A percentile compares a stretch with the other conserved stretches of the same genome.
phyloP scores from a whole-genome alignment of 2,888 invertebrate genomes.

The Xestia ashworthii region DNA sequence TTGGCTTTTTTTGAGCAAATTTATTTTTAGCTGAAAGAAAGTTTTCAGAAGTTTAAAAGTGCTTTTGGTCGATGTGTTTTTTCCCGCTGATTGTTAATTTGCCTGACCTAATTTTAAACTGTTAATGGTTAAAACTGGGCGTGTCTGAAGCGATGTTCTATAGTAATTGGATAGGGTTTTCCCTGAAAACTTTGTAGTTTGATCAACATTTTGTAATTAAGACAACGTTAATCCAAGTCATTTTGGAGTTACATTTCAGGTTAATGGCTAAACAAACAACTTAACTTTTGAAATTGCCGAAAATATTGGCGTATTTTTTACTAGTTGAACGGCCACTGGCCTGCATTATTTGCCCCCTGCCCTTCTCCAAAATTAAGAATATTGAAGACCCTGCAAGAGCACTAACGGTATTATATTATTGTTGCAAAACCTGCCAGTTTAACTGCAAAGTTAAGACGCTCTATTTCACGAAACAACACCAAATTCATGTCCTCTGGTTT shows the following conservation, averaged over 20 bases:
- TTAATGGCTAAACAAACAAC: neutral
- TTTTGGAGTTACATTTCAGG: neutral
- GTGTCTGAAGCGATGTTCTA: neutral
- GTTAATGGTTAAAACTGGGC: slow-evolving; percentile 8
- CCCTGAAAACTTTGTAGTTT: neutral
- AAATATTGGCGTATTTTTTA: neutral
- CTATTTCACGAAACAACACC: neutral
- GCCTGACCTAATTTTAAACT: slow-evolving; percentile 31
- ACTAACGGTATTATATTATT: too few species aligned
- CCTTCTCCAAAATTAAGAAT: neutral
- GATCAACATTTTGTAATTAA: neutral
- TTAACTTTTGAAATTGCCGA: neutral
- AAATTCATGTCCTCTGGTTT: too few species aligned
- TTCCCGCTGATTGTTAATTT: slow-evolving; percentile 4
- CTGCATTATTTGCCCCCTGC: too few species aligned
- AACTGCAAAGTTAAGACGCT: neutral
- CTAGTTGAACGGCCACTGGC: neutral
- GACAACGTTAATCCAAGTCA: neutral
- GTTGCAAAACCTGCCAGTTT: too few species aligned
- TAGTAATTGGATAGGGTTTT: slow-evolving; percentile 1
- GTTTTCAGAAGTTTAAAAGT: slow-evolving; percentile 9
- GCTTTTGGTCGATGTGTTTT: neutral
- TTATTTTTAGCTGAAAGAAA: slow-evolving; percentile 11
- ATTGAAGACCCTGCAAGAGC: neutral
- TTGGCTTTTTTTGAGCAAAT: neutral